phyloP scores from a whole-genome alignment of 2,113 vertebrate species.

The Clarias magur region DNA sequence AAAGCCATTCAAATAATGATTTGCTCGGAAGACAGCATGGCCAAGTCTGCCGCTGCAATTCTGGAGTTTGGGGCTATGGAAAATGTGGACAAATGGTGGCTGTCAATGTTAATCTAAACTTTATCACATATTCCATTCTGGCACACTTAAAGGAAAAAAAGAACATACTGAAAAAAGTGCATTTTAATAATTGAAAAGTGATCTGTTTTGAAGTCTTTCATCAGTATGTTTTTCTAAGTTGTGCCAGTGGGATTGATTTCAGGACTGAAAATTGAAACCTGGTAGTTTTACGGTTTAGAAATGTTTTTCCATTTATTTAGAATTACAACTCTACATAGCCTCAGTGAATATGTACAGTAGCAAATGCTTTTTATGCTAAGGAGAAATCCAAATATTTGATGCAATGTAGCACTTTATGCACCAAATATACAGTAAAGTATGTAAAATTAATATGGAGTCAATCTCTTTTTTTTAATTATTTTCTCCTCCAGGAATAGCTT shows the following conservation, averaged over 20 bases:
- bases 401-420: not conserved
- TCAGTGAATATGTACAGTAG: not conserved
- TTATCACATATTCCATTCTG: not conserved
- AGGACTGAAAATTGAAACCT: too few relatives aligned
- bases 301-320: not conserved
- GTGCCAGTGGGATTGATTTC: not conserved
- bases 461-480: not conserved
- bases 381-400: not conserved
- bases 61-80: not conserved
- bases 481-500: not conserved
- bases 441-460: not conserved
- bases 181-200: too few relatives aligned
- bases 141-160: not conserved
- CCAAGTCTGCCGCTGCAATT: not conserved
- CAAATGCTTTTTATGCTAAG: not conserved
- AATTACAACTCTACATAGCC: not conserved
- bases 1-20: constrained; percentile 30
- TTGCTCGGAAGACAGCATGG: not conserved
- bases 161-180: not conserved
- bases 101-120: not conserved
- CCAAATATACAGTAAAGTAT: not conserved
- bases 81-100: not conserved
- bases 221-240: not conserved
- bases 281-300: too few relatives aligned
- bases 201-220: not conserved